Evolutionary conservation across 2,888 invertebrate species (phyloP).

Genomic region (Atrina japonica): DNA sequence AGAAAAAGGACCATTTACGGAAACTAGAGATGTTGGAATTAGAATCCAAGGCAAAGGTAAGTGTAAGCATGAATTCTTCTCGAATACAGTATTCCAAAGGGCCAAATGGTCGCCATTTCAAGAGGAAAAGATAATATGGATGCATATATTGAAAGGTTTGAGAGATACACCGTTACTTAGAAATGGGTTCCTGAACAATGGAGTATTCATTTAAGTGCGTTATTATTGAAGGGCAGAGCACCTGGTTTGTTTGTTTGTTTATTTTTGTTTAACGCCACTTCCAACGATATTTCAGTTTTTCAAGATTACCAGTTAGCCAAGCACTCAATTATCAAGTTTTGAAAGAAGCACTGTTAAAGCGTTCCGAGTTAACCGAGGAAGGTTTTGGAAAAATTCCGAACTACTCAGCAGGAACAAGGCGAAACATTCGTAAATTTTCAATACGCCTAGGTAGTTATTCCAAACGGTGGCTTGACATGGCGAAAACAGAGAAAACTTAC

Average conservation of each 20-base stretch:
- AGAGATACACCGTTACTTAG: slow-evolving; percentile 15
- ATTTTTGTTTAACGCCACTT: too few species aligned
- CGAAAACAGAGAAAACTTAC: slow-evolving; percentile 18
- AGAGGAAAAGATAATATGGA: slow-evolving; percentile 24
- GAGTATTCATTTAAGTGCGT: slow-evolving; percentile 30
- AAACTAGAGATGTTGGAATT: neutral
- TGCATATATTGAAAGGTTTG: slow-evolving; percentile 29
- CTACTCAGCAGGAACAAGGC: slow-evolving; percentile 23
- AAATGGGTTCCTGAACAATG: slow-evolving; percentile 24
- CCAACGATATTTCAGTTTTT: too few species aligned
- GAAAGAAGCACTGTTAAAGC: slow-evolving; percentile 13
- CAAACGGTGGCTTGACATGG: slow-evolving; percentile 38
- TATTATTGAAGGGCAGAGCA: slow-evolving; percentile 41
- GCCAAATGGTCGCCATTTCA: slow-evolving; percentile 21
- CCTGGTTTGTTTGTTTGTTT: too few species aligned
- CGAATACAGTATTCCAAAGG: neutral
- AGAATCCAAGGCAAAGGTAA: neutral
- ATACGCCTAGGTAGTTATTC: slow-evolving; percentile 31
- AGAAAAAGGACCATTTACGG: slow-evolving; percentile 9
- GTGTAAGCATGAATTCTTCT: neutral
- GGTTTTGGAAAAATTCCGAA: slow-evolving; percentile 39
- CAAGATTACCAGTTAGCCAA: slow-evolving; percentile 19
- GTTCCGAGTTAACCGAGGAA: slow-evolving; percentile 39
- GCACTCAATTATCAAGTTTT: slow-evolving; percentile 35
- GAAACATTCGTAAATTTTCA: slow-evolving; percentile 37